Conservation (phyloP, 2,888 invertebrate genomes). For the Hypsopygia costalis region DNA sequence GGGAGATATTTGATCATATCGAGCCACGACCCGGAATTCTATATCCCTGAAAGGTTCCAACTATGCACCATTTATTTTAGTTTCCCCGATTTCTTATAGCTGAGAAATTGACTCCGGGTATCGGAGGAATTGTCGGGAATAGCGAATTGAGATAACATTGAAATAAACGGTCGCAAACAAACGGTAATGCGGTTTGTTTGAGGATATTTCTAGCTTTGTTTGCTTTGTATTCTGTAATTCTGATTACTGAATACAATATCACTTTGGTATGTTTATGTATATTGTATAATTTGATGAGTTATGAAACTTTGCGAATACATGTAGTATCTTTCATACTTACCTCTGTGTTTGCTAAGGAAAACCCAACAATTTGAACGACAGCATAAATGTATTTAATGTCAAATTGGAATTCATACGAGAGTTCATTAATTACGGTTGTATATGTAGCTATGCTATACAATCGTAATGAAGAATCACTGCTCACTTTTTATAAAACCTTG, state of each 20-base stretch:
- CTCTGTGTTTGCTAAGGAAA: too few species aligned
- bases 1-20: conserved; percentile 59
- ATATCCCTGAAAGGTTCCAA: conserved; percentile 61
- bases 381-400: too few species aligned
- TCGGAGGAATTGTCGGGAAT: conserved; percentile 36
- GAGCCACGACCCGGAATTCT: conserved; percentile 58
- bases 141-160: conserved; percentile 22
- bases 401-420: too few species aligned
- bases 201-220: background rate
- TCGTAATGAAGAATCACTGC: too few species aligned
- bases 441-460: too few species aligned
- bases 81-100: conserved; percentile 59
- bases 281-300: too few species aligned
- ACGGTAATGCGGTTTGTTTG: conserved; percentile 3
- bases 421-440: too few species aligned
- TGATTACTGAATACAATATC: background rate
- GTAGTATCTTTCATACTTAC: too few species aligned
- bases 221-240: background rate
- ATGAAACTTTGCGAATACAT: too few species aligned
- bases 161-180: conserved; percentile 15
- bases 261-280: too few species aligned
- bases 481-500: too few species aligned
- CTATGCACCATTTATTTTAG: conserved; percentile 69
- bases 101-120: conserved; percentile 50
- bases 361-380: too few species aligned